Evolutionary conservation across 1,140 invertebrate genomes (phyloP), one percentile per base, ranked within the genome.

Genomic region (Scylla paramamosain): DNA sequence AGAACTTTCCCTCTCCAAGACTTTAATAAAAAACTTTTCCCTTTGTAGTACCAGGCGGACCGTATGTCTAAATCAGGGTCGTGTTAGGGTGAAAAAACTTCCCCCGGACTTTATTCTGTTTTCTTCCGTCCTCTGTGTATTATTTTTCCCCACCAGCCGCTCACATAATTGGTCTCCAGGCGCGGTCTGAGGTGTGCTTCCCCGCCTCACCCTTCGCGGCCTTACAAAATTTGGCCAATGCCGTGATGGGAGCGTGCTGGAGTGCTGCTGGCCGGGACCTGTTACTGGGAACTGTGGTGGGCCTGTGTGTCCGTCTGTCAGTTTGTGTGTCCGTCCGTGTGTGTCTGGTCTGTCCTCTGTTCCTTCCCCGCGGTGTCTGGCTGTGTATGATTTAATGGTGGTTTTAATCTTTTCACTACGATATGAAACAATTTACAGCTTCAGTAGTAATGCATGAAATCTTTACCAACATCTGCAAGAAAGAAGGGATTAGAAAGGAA

Each of bases 201-300:
- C 20, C 25, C 67, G 67, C 67, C 67, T 20, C 67, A 25, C 67
- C 67, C n/a, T 12, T n/a, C 67, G n/a, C 67, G 67, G 67, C 25
- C n/a, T 77, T 77, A 77, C 67, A 77, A 25, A 77, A 77, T 77
- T 77, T 77, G 25, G 67, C 67, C 67, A 77, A 77, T 77, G 67
- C n/a, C 1, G n/a, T 25, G 67, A n/a, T 1, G 67, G 67, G n/a
- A 1, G 1, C 67, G 67, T 77, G 67, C n/a, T 77, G 25, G 67
- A 77, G 67, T 25, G 67, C 6, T 59, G 1, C 39, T 59, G 67
- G 25, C 25, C 25, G 67, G 4, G 67, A n/a, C 20, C 8, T 7
- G 6, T 77, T 77, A 77, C 67, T 77, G 67, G 16, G 52, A 20
- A 59, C 52, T n/a, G 67, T n/a, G 67, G 67, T 12, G 52, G 52